Evolutionary conservation across 2,888 invertebrate genomes (phyloP), one percentile per base, ranked within the genome.

Genomic region (Sympetrum striolatum): DNA sequence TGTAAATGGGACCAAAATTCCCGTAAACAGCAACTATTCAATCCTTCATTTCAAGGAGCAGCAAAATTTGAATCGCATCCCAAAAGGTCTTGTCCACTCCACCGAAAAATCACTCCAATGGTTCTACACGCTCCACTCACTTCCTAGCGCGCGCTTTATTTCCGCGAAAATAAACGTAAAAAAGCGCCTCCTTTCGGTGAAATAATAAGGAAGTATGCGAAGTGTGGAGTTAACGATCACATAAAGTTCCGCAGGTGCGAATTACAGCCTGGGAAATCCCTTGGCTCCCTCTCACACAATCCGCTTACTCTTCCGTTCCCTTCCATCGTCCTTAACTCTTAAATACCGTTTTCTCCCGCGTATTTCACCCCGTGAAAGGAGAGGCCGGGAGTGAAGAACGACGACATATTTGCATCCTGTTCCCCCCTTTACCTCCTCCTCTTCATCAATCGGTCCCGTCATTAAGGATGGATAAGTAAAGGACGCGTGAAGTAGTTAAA

Each of bases 201-300:
- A 60, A 86, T 86, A 86, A 86, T 39, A 64, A 86, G 86, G 86
- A 86, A 86, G 86, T 86, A 86, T 86, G 86, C 82, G 82, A 58
- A 82, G 82, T 86, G 86, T 37, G 86, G 86, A 86, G 86, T 86
- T 86, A 86, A 86, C 86, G 86, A 86, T 37, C 60, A 31, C 37
- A 86, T 86, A 86, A 86, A 86, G 37, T 60, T 86, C 86, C 86
- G 12, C 35, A 58, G 31, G 73, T 86, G 58, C n/a, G 86, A 60
- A 60, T 86, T 60, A 48, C 60, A 86, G 60, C 60, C 58, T 86
- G 86, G 86, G 86, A 86, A 86, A 86, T 60, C 35, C 60, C 35
- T 58, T 31, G 58, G 35, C 64, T 31, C 37, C 31, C 58, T 1
- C 18, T 15, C 81, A 48, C 81, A 18, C 8, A n/a, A n/a, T 64